Conservation (phyloP, 2,113 vertebrate genomes). For the Labeo rohita region DNA sequence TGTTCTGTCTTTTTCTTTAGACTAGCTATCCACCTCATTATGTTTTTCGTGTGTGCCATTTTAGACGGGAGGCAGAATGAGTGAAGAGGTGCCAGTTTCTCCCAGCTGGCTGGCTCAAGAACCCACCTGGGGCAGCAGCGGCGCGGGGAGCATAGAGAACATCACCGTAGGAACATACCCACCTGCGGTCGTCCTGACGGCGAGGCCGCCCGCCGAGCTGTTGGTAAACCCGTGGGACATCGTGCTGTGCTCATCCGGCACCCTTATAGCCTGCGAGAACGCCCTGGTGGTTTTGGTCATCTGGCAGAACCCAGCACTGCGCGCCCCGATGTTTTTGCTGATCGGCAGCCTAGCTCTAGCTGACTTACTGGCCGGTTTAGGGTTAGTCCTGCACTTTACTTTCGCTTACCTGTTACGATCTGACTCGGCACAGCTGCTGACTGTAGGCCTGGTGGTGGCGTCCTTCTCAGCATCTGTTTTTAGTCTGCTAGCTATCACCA, state of each 20-base stretch:
- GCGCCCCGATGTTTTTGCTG: conserved; percentile 97
- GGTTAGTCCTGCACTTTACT: conserved; percentile 92
- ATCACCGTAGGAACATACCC: conserved; percentile 77
- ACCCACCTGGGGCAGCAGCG: conserved; percentile 79
- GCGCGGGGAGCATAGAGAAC: conserved; percentile 81
- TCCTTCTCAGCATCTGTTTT: conserved; percentile 98
- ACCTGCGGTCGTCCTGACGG: conserved; percentile 74
- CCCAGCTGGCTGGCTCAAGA: conserved; percentile 87
- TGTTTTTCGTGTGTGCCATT: conserved; percentile 54
- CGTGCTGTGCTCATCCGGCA: conserved; percentile 94
- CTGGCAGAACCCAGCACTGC: conserved; percentile 93
- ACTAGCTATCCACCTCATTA: background rate
- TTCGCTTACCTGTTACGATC: conserved; percentile 96
- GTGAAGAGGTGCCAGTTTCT: conserved; percentile 87
- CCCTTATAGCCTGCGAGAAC: conserved; percentile 97
- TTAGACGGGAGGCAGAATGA: conserved; percentile 90
- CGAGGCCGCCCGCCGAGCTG: conserved; percentile 75
- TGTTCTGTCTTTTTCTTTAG: background rate
- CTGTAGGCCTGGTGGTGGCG: conserved; percentile 93
- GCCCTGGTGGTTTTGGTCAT: conserved; percentile 96
- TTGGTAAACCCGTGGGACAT: conserved; percentile 98
- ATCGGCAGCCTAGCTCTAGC: conserved; percentile 97
- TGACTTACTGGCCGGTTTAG: conserved; percentile 94
- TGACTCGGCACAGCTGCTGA: conserved; percentile 93
- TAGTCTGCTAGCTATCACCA: conserved; percentile 97